These are phyloP conservation scores for Phocoena phocoena DNA, from an alignment of 2,113 vertebrate species.

Conservation along the genomic window DNA sequence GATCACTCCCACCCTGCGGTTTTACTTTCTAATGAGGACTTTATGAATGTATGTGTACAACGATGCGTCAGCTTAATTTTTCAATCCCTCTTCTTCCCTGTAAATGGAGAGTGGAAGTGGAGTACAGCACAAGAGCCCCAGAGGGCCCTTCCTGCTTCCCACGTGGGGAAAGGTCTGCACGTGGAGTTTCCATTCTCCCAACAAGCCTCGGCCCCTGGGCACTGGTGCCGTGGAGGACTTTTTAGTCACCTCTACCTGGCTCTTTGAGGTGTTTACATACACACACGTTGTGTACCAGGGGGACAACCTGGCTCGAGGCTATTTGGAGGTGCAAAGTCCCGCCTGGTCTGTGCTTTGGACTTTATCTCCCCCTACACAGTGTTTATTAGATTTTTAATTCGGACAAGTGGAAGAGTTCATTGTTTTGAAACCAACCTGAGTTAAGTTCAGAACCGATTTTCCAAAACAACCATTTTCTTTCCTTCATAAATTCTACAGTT, in stretches of 20 bases:
- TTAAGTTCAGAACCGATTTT: not conserved
- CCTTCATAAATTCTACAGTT: not conserved
- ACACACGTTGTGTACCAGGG: not conserved
- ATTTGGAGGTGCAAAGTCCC: not conserved
- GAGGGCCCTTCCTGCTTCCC: not conserved
- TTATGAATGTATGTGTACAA: not conserved
- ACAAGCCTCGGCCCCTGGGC: fast-evolving
- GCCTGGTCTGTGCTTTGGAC: not conserved
- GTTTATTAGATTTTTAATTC: slow-evolving; percentile 3
- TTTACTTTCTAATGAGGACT: slow-evolving; percentile 70
- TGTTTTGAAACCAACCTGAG: not conserved
- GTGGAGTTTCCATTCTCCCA: not conserved
- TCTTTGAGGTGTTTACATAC: not conserved
- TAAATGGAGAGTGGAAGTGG: not conserved
- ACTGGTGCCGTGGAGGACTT: not conserved
- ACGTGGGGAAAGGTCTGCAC: fast-evolving
- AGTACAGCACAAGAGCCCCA: not conserved
- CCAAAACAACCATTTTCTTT: not conserved
- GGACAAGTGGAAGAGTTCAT: not conserved
- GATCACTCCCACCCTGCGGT: slow-evolving; percentile 61
- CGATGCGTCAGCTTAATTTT: slow-evolving; percentile 1
- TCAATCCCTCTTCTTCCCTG: not conserved
- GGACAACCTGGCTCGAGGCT: not conserved
- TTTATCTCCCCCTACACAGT: not conserved
- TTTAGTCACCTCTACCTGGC: fast-evolving